Evolutionary conservation across 2,888 invertebrate genomes (phyloP).

Genomic region (Matsumyia berberina): DNA sequence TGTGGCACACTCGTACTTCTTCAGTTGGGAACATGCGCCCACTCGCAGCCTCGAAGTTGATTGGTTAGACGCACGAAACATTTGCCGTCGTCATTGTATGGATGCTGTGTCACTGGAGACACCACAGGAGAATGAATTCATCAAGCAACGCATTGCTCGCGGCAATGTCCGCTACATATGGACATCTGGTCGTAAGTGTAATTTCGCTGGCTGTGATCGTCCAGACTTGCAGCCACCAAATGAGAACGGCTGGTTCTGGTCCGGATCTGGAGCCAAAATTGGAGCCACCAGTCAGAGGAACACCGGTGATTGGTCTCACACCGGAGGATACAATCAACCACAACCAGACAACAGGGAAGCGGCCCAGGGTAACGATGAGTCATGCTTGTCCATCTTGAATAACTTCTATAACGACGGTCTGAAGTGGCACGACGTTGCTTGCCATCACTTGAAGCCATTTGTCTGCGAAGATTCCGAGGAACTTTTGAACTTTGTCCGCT

Average conservation of each 20-base stretch:
- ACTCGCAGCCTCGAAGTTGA: constrained; percentile 93
- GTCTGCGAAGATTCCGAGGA: constrained; percentile 97
- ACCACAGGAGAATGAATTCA: constrained; percentile 94
- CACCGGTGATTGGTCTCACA: constrained; percentile 95
- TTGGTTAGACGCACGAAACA: constrained; percentile 95
- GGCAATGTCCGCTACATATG: constrained; percentile 93
- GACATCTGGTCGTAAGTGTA: constrained; percentile 96
- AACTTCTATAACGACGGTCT: constrained; percentile 96
- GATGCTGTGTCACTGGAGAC: constrained; percentile 96
- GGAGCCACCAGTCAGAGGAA: constrained; percentile 94
- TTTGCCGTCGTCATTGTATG: constrained; percentile 96
- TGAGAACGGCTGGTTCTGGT: constrained; percentile 97
- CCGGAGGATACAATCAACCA: constrained; percentile 93
- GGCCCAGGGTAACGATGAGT: constrained; percentile 96
- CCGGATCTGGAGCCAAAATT: constrained; percentile 95
- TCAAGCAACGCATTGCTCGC: constrained; percentile 93
- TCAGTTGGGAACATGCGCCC: constrained; percentile 95
- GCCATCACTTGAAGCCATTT: constrained; percentile 93
- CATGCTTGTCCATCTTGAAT: constrained; percentile 94
- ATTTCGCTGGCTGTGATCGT: constrained; percentile 95
- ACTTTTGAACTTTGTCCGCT: constrained; percentile 94
- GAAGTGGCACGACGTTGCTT: constrained; percentile 95
- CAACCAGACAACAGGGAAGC: constrained; percentile 96
- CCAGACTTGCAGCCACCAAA: constrained; percentile 93
- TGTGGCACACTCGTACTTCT: constrained; percentile 96